Percentiles rank a stretch among this genome's conserved stretches.
phyloP scores from a whole-genome alignment of 2,888 invertebrate species.

The Cepaea hortensis region DNA sequence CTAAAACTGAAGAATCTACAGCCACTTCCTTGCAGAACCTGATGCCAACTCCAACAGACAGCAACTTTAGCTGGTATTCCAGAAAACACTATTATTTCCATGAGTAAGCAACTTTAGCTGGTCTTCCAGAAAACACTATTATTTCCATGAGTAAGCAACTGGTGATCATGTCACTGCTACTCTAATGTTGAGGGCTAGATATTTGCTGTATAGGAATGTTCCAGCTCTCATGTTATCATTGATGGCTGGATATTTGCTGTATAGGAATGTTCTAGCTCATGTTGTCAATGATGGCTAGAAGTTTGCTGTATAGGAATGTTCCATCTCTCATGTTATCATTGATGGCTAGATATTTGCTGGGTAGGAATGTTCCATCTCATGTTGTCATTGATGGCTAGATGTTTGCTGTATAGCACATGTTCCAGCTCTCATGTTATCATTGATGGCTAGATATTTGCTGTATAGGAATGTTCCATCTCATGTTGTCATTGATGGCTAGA shows the following conservation, averaged over 20 bases:
- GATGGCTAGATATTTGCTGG: too few relatives aligned
- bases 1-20: neutral
- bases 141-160: conserved; percentile 28
- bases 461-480: too few relatives aligned
- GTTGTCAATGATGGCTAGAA: too few relatives aligned
- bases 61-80: conserved; percentile 33
- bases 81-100: conserved; percentile 8
- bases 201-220: neutral
- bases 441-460: too few relatives aligned
- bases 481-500: neutral
- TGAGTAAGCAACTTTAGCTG: conserved; percentile 27
- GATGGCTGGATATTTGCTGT: too few relatives aligned
- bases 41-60: conserved; percentile 14
- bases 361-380: too few relatives aligned
- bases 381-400: neutral
- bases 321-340: too few relatives aligned
- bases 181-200: neutral
- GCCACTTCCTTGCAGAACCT: neutral
- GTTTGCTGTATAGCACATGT: neutral
- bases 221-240: too few relatives aligned
- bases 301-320: neutral
- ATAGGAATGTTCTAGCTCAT: too few relatives aligned
- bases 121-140: conserved; percentile 9
- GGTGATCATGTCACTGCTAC: neutral
- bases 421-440: too few relatives aligned